Conservation (phyloP, 2,888 invertebrate genomes). For the Diplolepis rosae region DNA sequence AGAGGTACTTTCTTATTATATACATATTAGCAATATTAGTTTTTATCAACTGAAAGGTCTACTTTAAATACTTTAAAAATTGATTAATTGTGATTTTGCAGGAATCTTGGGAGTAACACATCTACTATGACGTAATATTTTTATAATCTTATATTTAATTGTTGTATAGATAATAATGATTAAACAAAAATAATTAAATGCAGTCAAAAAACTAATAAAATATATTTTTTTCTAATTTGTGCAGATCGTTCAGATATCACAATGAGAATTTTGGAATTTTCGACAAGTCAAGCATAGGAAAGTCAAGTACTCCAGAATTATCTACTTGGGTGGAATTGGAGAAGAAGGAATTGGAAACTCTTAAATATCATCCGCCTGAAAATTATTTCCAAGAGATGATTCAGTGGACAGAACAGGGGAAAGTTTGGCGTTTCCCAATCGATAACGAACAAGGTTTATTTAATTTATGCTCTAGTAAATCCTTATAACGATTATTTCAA, state of each 20-base stretch:
- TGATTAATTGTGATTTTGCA: not conserved
- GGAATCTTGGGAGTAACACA: not conserved
- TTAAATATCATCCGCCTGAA: constrained; percentile 83
- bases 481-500: not conserved
- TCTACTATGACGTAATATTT: not conserved
- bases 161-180: not conserved
- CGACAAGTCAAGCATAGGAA: not conserved
- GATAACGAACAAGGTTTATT: constrained; percentile 94
- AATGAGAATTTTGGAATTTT: constrained; percentile 28
- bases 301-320: constrained; percentile 73
- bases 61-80: not conserved
- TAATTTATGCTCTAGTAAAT: not conserved
- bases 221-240: not conserved
- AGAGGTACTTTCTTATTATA: not conserved
- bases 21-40: not conserved
- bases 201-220: not conserved
- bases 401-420: constrained; percentile 94
- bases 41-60: not conserved
- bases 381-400: constrained; percentile 97
- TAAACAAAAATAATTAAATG: not conserved
- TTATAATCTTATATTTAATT: not conserved
- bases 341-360: constrained; percentile 80
- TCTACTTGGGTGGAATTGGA: constrained; percentile 82
- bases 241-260: constrained; percentile 6
- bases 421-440: constrained; percentile 97